A percentile compares a stretch with the other conserved stretches of the same genome.
Evolutionary conservation across 1,140 invertebrate species (phyloP).

Genomic region (Tribolium castaneum): DNA sequence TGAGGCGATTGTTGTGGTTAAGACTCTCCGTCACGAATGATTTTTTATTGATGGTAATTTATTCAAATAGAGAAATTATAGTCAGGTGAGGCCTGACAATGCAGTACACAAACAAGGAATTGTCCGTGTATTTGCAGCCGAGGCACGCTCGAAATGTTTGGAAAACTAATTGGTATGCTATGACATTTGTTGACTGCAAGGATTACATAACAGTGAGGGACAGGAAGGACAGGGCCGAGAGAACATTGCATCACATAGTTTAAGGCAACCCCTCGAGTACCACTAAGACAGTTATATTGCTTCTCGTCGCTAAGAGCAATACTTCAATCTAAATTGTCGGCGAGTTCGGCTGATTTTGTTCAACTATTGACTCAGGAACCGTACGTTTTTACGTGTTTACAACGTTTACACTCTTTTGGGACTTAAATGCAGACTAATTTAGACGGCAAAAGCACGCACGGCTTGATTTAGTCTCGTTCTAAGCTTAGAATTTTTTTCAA

Average conservation of each 20-base stretch:
- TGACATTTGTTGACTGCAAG: conserved; percentile 35
- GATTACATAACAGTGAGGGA: conserved; percentile 31
- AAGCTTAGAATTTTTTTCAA: not conserved
- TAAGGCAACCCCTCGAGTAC: conserved; percentile 20
- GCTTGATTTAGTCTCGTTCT: not conserved
- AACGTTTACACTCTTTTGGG: not conserved
- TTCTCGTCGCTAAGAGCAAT: conserved; percentile 29
- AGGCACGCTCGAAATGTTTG: conserved; percentile 35
- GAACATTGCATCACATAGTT: conserved; percentile 27
- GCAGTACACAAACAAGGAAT: conserved; percentile 21
- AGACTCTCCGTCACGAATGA: not conserved
- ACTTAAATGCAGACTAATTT: conserved; percentile 10
- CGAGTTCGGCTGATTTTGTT: conserved; percentile 17
- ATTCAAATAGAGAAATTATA: conserved; percentile 24
- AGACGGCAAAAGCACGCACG: not conserved
- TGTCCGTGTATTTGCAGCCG: conserved; percentile 30
- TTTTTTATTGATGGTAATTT: not conserved
- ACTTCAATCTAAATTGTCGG: conserved; percentile 37
- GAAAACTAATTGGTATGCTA: conserved; percentile 42
- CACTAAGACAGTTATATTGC: conserved; percentile 35
- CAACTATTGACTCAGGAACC: conserved; percentile 6
- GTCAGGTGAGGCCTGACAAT: conserved; percentile 19
- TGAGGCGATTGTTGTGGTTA: not conserved
- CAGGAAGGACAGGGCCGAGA: conserved; percentile 2
- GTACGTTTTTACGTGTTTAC: conserved; percentile 1